These are phyloP conservation scores for Zelostemma sp. DNA, from an alignment of 1,140 invertebrate species.

Conservation along the genomic window DNA sequence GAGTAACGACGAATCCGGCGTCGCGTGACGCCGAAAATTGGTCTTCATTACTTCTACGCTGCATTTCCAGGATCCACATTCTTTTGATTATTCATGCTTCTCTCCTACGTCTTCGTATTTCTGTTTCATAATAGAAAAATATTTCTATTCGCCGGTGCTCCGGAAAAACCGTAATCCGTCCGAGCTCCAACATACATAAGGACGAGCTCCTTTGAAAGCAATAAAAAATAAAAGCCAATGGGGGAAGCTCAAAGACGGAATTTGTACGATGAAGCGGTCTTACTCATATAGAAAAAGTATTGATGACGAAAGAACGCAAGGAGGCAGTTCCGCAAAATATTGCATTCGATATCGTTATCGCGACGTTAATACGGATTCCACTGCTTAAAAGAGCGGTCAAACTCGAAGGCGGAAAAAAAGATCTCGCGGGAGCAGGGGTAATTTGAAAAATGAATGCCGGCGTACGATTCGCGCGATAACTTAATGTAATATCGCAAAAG, in stretches of 20 bases:
- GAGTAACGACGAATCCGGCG: background rate
- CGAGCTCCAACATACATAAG: no score
- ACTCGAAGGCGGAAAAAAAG: background rate
- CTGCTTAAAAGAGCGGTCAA: conserved; percentile 18
- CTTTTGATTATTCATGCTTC: no score
- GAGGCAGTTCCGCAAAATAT: conserved; percentile 20
- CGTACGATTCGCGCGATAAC: conserved; percentile 25
- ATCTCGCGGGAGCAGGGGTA: conserved; percentile 4
- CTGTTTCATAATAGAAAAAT: no score
- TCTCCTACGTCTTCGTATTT: no score
- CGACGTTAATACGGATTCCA: conserved; percentile 20
- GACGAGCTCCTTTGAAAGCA: no score
- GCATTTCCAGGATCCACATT: no score
- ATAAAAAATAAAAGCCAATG: no score
- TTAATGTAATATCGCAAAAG: conserved; percentile 36
- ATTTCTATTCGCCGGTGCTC: no score
- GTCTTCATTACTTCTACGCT: no score
- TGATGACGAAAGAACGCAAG: conserved; percentile 14
- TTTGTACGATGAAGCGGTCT: conserved; percentile 15
- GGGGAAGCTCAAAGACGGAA: conserved; percentile 14
- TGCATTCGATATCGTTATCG: conserved; percentile 36
- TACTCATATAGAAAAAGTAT: conserved; percentile 6
- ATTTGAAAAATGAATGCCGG: conserved; percentile 41
- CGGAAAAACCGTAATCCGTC: no score
- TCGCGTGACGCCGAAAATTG: no score